Conservation (phyloP, 2,888 invertebrate species). For the Adelognathus sp. region DNA sequence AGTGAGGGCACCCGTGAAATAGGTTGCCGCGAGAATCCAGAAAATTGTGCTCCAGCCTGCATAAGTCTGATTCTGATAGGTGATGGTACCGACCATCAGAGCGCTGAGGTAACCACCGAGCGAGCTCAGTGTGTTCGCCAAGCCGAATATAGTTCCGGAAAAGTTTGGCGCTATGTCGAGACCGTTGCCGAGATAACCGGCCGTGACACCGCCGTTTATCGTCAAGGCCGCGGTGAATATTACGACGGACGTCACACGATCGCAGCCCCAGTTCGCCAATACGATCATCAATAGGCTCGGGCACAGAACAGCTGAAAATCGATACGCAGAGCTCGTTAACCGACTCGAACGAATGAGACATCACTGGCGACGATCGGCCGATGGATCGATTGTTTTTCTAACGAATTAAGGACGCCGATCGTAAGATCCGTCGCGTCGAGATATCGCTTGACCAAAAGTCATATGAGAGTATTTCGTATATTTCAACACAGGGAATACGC, state of each 20-base stretch:
- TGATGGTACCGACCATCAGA: conserved; percentile 90
- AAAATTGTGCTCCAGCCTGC: conserved; percentile 92
- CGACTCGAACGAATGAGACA: conserved; percentile 11
- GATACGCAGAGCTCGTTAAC: neutral
- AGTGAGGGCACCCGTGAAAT: conserved; percentile 85
- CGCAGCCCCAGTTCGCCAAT: conserved; percentile 88
- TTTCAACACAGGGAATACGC: too few relatives aligned
- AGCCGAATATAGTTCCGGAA: conserved; percentile 93
- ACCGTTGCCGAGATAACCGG: conserved; percentile 93
- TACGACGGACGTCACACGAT: conserved; percentile 87
- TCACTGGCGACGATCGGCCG: conserved; percentile 9
- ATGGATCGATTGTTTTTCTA: conserved; percentile 23
- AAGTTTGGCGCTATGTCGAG: conserved; percentile 95
- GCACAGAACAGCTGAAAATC: conserved; percentile 83
- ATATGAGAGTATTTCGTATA: too few relatives aligned
- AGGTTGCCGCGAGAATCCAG: conserved; percentile 89
- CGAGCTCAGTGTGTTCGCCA: conserved; percentile 93
- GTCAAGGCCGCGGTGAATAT: conserved; percentile 91
- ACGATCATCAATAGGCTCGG: conserved; percentile 89
- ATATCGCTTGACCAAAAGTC: neutral
- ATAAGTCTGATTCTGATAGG: conserved; percentile 88
- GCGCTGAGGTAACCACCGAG: conserved; percentile 92
- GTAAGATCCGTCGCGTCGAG: neutral
- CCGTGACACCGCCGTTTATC: conserved; percentile 92
- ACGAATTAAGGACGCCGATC: conserved; percentile 49